Base-by-base conservation (phyloP, 1,140 invertebrate species). In the Scaptomyza montana region DNA sequence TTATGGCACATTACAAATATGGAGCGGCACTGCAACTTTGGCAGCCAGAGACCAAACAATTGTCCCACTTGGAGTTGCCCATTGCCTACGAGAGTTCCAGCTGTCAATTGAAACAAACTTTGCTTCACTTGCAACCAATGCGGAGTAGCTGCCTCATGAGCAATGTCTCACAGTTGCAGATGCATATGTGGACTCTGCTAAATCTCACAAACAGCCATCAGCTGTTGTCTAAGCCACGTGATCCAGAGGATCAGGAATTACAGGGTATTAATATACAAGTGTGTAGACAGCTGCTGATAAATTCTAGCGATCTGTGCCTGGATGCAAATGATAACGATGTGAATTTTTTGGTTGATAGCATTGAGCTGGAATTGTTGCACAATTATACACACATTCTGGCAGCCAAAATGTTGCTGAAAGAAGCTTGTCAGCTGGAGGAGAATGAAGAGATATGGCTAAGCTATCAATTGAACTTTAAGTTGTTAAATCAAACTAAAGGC, bases 1-100 rank as follows among this genome's bases (percentile, higher is more conserved):
- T 25, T 4, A 6, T 51, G 0, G 13, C 36, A 0, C 63, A 66
- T 36, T 91, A 91, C 59, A 90, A 75, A 60, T 75, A 57, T 25
- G 80, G 82, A 0, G 63, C 91, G 13, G 51, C 75, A 2, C n/a
- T 91, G 12, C 82, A 85, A 9, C 49, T 91, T n/a, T 53, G 79
- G 67, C 78, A 79, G 5, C 47, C 72, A 0, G 71, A 87, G 39
- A 62, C 13, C n/a, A 77, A 68, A 12, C 49, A 78, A 19, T 5
- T 78, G 7, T 54, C 53, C 5, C 45, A 69, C 36, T 81, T 91
- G 0, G 80, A 86, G 25, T 54, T 92, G 49, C 90, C 89, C 50
- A 39, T 61, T 30, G 72, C 64, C 5, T 84, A 78, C 13, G 74
- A 78, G 13, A 63, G 59, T 13, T 39, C 74, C 8, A 53, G 71